Conservation (phyloP, 1,140 invertebrate species). For the Cotesia glomerata region DNA sequence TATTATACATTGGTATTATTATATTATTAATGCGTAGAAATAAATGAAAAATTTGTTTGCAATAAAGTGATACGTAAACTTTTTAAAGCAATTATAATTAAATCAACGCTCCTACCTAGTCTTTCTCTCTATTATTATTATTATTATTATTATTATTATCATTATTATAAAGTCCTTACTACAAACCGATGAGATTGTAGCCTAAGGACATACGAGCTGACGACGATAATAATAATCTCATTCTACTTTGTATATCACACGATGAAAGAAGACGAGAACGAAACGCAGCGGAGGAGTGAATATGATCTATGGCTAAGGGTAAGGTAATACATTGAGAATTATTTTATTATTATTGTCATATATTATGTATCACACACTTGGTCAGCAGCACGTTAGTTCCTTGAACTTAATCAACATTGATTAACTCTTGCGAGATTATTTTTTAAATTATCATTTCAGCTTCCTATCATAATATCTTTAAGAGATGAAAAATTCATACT, state of each 20-base stretch:
- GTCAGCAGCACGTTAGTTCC: slow-evolving; percentile 17
- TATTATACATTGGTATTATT: too few relatives aligned
- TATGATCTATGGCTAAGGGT: slow-evolving; percentile 7
- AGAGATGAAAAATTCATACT: not conserved
- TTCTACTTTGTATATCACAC: too few relatives aligned
- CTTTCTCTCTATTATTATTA: too few relatives aligned
- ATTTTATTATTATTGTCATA: not conserved
- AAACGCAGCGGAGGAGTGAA: not conserved
- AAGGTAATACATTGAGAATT: slow-evolving; percentile 1
- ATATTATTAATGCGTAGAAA: too few relatives aligned
- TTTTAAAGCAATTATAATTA: slow-evolving; percentile 25
- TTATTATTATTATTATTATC: too few relatives aligned
- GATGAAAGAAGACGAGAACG: too few relatives aligned
- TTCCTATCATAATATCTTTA: not conserved
- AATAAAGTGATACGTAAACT: not conserved
- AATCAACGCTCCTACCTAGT: slow-evolving; percentile 18
- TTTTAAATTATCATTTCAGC: too few relatives aligned
- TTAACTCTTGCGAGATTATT: not conserved
- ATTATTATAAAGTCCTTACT: too few relatives aligned
- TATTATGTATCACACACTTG: not conserved
- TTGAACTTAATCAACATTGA: slow-evolving; percentile 21
- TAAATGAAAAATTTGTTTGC: too few relatives aligned
- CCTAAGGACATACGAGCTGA: not conserved
- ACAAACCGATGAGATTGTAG: not conserved
- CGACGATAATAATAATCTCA: slow-evolving; percentile 6